A percentile compares a stretch with the other conserved stretches of the same genome.
phyloP scores from a whole-genome alignment of 1,140 invertebrate species.

The Achatina immaculata region DNA sequence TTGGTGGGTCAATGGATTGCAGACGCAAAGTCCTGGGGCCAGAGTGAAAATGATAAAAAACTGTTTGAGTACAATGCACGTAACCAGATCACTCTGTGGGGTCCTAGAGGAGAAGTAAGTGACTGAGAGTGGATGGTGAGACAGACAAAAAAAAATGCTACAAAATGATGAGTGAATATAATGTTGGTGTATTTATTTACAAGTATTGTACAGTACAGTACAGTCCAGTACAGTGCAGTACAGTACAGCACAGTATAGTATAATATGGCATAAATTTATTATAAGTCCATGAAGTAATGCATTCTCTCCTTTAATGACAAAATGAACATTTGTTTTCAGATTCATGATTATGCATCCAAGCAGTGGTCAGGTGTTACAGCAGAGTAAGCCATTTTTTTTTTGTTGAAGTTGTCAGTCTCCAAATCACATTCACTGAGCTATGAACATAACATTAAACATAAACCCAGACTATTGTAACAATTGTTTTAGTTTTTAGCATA shows the following conservation, averaged over 20 bases:
- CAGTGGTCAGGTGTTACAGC: constrained; percentile 83
- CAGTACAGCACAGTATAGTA: too few species aligned
- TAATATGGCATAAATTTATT: too few species aligned
- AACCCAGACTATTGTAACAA: neutral
- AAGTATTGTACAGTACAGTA: too few species aligned
- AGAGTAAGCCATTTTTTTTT: constrained; percentile 51
- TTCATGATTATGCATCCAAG: constrained; percentile 90
- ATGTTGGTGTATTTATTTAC: too few species aligned
- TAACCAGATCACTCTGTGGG: constrained; percentile 94
- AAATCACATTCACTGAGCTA: too few species aligned
- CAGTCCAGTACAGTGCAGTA: too few species aligned
- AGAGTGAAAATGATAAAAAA: constrained; percentile 70
- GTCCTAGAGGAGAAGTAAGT: constrained; percentile 82
- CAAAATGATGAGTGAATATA: too few species aligned
- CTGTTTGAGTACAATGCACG: constrained; percentile 86
- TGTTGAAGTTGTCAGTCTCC: neutral
- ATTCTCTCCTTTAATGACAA: too few species aligned
- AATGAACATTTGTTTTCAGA: constrained; percentile 68
- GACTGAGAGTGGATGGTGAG: too few species aligned
- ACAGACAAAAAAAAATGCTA: too few species aligned
- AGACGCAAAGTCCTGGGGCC: constrained; percentile 76
- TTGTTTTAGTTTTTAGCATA: neutral
- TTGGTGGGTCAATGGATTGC: constrained; percentile 81
- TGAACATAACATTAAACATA: too few species aligned
- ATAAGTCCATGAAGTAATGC: too few species aligned